Evolutionary conservation across 2,888 invertebrate genomes (phyloP), one percentile per base, ranked within the genome.

Genomic region (Callinectes sapidus): DNA sequence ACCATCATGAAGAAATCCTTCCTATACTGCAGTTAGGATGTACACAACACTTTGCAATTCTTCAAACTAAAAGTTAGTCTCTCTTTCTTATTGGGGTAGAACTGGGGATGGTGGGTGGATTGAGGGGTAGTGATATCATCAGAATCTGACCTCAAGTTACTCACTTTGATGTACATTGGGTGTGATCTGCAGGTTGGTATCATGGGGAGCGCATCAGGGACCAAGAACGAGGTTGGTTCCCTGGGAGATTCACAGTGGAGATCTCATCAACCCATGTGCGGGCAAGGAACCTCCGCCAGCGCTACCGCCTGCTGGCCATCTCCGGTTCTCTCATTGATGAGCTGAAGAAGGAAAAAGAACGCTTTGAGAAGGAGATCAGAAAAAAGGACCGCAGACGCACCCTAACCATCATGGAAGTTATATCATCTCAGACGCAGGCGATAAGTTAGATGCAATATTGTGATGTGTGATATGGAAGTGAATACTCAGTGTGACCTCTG

Each of bases 141-240:
- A 23, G 18, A 3, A 48, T 10, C 8, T 71, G 71, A 28, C 10
- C n/a, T 23, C 71, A 71, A 71, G 23, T 28, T 0, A 71, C 8
- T 71, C 71, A 23, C 18, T 8, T 71, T n/a, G 28, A 71, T 18
- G n/a, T n/a, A n/a, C n/a, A n/a, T 10, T 81, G 32, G 35, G 14
- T 81, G 81, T 35, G 35, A 35, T 2, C 35, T 35, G 55, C 95
- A 98, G 98, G 99, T 93, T 99, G 99, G 99, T 98, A 98, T 96
- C 98, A 98, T 96, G 99, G 99, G 90, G 98, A 99, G 96, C 97
- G 98, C 95, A 97, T 98, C 54, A 97, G 98, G 93, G 99, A 99
- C 96, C 98, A 98, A 92, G 97, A 97, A 95, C 97, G 97, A 95
- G 99, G 99, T 93, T 99, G 99, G 99, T 99, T 99, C 96, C 99